Conservation (phyloP, 2,797 vertebrate species). For the Falco cherrug region DNA sequence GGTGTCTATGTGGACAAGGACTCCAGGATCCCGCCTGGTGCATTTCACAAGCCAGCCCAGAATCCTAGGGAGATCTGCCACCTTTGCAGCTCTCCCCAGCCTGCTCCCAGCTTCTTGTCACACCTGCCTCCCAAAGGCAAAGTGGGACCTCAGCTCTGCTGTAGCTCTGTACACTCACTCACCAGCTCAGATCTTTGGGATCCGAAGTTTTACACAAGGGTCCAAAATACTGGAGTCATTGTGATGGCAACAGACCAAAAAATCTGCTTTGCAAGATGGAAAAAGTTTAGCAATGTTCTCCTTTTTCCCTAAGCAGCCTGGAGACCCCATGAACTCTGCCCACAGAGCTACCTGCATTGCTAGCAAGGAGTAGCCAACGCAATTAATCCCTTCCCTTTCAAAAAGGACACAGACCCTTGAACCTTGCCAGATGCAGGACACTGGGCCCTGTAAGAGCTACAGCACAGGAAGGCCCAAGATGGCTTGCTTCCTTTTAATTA, state of each 20-base stretch:
- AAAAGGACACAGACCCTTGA: not conserved
- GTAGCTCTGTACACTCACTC: not conserved
- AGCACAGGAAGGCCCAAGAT: not conserved
- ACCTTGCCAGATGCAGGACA: not conserved
- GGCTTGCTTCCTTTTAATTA: constrained; percentile 34
- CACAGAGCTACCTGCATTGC: not conserved
- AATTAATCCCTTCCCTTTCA: not conserved
- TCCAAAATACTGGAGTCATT: not conserved
- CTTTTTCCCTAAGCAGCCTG: not conserved
- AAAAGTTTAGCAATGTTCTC: not conserved
- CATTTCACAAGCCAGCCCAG: not conserved
- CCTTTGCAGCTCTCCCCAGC: not conserved
- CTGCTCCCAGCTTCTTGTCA: not conserved
- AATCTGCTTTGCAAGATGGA: not conserved
- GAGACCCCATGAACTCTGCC: not conserved
- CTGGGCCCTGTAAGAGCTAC: not conserved
- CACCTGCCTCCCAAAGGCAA: not conserved
- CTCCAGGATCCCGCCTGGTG: not conserved
- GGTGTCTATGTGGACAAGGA: not conserved
- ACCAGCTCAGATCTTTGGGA: not conserved
- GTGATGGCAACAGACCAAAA: not conserved
- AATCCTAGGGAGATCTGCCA: not conserved
- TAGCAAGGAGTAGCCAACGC: not conserved
- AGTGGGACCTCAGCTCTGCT: not conserved
- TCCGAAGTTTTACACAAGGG: not conserved